Evolutionary conservation across 2,888 invertebrate genomes (phyloP).

Genomic region (Stramonita haemastoma): DNA sequence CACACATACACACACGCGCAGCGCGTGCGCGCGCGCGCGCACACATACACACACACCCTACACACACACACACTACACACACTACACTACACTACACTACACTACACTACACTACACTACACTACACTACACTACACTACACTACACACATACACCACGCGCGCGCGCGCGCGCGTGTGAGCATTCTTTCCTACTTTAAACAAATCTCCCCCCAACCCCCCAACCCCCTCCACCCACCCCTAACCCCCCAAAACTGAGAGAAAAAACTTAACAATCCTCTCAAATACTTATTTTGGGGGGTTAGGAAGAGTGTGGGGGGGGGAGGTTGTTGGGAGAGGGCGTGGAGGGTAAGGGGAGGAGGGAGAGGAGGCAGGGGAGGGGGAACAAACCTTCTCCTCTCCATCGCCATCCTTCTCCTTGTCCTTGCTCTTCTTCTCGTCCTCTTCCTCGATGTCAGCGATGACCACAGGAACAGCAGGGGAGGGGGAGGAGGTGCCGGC

Average conservation of each 20-base stretch:
- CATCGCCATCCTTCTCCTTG: constrained; percentile 18
- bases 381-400: background rate
- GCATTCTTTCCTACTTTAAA: background rate
- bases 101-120: too few relatives aligned
- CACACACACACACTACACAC: constrained; percentile 20
- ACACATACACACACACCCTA: constrained; percentile 1
- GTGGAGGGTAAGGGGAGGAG: too few relatives aligned
- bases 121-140: too few relatives aligned
- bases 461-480: background rate
- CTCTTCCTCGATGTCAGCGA: constrained; percentile 14
- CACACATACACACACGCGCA: background rate
- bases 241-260: background rate
- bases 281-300: background rate
- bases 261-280: background rate
- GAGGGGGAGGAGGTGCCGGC: constrained; percentile 11
- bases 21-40: background rate
- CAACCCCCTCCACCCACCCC: background rate
- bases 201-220: background rate
- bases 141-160: background rate
- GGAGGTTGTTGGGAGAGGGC: too few relatives aligned
- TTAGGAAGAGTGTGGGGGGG: too few relatives aligned
- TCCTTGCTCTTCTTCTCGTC: constrained; percentile 20
- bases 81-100: background rate
- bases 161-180: background rate
- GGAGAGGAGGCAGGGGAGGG: too few relatives aligned